Evolutionary conservation across 2,888 invertebrate species (phyloP).

Genomic region (Hyposoter dolosus): DNA sequence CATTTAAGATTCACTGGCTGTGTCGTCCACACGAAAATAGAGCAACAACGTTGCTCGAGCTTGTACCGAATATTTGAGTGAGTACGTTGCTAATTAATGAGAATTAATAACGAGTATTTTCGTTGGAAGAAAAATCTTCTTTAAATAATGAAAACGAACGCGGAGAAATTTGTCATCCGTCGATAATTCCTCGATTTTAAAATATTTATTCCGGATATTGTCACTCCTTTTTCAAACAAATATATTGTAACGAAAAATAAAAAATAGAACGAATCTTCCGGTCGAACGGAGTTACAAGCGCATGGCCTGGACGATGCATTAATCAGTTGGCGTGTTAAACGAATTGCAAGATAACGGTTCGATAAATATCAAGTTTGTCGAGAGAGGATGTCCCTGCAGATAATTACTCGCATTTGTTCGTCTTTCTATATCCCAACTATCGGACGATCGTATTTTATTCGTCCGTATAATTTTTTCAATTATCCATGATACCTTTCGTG

Average conservation of each 20-base stretch:
- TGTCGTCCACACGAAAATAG: background rate
- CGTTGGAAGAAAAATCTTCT: background rate
- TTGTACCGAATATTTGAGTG: background rate
- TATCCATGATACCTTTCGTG: constrained; percentile 1
- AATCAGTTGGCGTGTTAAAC: constrained; percentile 42
- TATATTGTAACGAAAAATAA: constrained; percentile 8
- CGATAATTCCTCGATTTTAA: background rate
- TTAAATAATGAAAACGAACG: background rate
- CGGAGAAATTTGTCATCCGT: background rate
- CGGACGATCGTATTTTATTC: constrained; percentile 11
- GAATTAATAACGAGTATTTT: background rate
- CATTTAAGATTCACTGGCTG: background rate
- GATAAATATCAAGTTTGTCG: constrained; percentile 52
- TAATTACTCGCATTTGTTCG: constrained; percentile 23
- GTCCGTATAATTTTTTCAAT: background rate
- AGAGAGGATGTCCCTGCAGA: background rate
- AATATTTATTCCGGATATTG: background rate
- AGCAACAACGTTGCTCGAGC: background rate
- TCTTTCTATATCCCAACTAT: background rate
- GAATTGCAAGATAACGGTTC: constrained; percentile 49
- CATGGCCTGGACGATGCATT: constrained; percentile 32
- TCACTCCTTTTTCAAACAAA: background rate
- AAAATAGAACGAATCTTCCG: constrained; percentile 7
- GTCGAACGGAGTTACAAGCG: constrained; percentile 3
- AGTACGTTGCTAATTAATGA: background rate